Conservation (phyloP, 2,888 invertebrate species). For the Schizaphis graminum region DNA sequence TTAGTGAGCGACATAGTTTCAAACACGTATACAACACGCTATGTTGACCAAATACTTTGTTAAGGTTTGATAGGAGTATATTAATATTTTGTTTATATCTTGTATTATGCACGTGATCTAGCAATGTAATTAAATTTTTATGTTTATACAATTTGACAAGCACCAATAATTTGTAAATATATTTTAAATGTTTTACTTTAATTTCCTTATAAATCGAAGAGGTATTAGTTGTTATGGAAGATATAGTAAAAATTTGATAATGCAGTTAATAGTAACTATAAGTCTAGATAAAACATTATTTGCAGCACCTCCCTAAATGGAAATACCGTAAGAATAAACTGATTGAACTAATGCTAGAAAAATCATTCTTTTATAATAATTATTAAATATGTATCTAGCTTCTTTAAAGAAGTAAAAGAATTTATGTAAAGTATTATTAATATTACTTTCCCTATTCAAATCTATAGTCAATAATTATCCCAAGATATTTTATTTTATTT, state of each 20-base stretch:
- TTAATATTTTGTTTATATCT: too few species aligned
- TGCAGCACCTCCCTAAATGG: background rate
- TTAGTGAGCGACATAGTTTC: background rate
- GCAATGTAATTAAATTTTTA: background rate
- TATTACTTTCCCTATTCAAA: background rate
- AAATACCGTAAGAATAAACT: background rate
- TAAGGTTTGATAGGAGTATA: too few species aligned
- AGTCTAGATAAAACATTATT: conserved; percentile 11
- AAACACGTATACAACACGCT: background rate
- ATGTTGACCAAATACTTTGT: background rate
- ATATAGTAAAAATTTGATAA: background rate
- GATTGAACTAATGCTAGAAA: background rate
- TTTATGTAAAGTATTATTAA: background rate
- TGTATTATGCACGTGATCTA: background rate
- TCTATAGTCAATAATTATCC: background rate
- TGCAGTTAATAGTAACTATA: conserved; percentile 10
- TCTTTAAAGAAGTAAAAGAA: background rate
- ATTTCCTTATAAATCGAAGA: background rate
- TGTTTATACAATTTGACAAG: background rate
- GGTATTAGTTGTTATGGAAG: background rate
- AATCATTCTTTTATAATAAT: background rate
- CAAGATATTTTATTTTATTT: background rate
- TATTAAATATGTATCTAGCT: background rate
- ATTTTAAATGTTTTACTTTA: background rate
- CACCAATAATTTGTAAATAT: background rate